phyloP scores from a whole-genome alignment of 2,113 vertebrate genomes.

The Anolis carolinensis region DNA sequence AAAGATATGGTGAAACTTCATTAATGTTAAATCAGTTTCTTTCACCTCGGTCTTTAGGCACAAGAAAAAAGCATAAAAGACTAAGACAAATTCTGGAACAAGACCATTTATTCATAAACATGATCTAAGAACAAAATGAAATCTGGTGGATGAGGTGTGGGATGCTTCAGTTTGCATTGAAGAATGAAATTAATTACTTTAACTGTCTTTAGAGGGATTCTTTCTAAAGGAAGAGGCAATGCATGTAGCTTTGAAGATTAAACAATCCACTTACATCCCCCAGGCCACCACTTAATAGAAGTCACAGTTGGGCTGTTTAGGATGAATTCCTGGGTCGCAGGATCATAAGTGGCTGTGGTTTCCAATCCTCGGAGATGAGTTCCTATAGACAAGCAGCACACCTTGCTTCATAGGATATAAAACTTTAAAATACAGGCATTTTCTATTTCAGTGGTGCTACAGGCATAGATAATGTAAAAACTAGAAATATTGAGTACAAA shows the following conservation, averaged over 20 bases:
- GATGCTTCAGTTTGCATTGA: not conserved
- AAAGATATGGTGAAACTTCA: not conserved
- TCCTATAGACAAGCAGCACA: constrained; percentile 73
- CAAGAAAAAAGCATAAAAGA: not conserved
- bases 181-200: not conserved
- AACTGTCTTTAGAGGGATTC: not conserved
- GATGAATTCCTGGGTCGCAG: constrained; percentile 93
- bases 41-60: not conserved
- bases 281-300: constrained; percentile 99
- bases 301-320: constrained; percentile 95
- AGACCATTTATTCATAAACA: not conserved
- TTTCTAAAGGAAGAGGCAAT: not conserved
- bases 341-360: constrained; percentile 95
- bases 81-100: not conserved
- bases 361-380: constrained; percentile 93
- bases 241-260: constrained; percentile 18
- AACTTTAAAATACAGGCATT: not conserved
- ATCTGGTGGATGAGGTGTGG: too few relatives aligned
- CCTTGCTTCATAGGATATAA: constrained; percentile 23
- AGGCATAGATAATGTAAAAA: not conserved
- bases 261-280: constrained; percentile 87
- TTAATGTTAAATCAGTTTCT: not conserved
- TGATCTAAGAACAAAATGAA: not conserved
- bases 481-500: not conserved
- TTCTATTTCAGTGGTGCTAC: constrained; percentile 55